Evolutionary conservation across 2,797 vertebrate genomes (phyloP), one percentile per base, ranked within the genome.

Genomic region (Miichthys miiuy): DNA sequence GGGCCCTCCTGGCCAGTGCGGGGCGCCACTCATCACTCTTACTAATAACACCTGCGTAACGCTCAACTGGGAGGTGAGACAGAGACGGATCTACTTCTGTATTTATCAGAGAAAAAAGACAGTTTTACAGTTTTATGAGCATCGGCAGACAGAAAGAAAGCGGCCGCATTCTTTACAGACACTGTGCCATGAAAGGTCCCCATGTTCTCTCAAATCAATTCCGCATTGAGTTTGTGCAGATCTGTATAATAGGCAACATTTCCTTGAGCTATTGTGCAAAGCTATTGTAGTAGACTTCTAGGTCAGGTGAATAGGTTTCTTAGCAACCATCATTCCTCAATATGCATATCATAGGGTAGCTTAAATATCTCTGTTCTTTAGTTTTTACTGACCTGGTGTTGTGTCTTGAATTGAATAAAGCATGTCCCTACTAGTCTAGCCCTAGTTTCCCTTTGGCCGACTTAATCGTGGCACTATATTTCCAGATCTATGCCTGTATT

Each of bases 61-160:
- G 18, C 94, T 97, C 74, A 96, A 94, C 89, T 99, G 98, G 98
- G 97, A 98, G 98, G 98, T 99, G 92, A 96, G 96, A 85, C 34
- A 13, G 64, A 54, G 4, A 1, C 46, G 60, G 14, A 72, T 14
- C 11, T 14, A 17, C 25, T 21, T 13, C 2, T 60, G 6, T 3
- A 7, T 63, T 55, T 30, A 20, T 54, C 9, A 13, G 23, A 72
- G 17, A 10, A 23, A 48, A 14, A 34, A 58, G 14, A 16, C 11
- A 8, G 6, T 25, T 63, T 52, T 42, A 16, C 11, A 8, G 9
- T 34, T 63, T 52, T 42, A 14, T 57, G 27, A 52, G 58, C 12
- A 50, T 63, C 52, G 23, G 13, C 9, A 10, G 8, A 17, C 3
- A 11, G 50, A 47, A 2, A 20, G 11, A 34, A 41, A 46, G 16